A percentile compares a stretch with the other conserved stretches of the same genome.
These are phyloP conservation scores for Metalampra italica DNA, from an alignment of 2,888 invertebrate genomes.

Conservation along the genomic window DNA sequence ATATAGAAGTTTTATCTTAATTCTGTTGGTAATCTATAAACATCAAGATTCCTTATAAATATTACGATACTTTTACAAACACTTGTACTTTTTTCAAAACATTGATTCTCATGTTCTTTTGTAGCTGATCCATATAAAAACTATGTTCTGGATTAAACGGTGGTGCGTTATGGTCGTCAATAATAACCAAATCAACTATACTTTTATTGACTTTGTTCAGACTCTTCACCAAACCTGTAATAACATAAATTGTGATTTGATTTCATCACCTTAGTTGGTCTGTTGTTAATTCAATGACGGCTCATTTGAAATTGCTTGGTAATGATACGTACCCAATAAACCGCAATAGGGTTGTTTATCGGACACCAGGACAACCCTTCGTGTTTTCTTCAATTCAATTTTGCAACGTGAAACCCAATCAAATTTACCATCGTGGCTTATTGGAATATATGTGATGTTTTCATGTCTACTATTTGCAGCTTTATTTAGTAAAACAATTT, in stretches of 20 bases:
- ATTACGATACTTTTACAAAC: no score
- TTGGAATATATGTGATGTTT: conserved; percentile 32
- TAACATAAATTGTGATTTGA: not conserved
- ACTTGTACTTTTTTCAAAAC: conserved; percentile 59
- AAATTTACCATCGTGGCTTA: conserved; percentile 36
- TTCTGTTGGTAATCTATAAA: no score
- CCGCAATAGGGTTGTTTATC: conserved; percentile 43
- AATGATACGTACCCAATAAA: conserved; percentile 31
- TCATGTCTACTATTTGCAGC: conserved; percentile 10
- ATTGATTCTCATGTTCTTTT: conserved; percentile 82
- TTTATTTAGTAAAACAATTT: conserved; percentile 37
- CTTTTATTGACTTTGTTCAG: conserved; percentile 78
- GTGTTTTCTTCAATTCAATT: conserved; percentile 33
- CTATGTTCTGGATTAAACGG: conserved; percentile 63
- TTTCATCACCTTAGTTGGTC: not conserved
- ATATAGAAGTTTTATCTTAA: no score
- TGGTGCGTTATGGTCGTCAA: conserved; percentile 66
- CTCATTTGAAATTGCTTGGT: not conserved
- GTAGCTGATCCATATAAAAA: conserved; percentile 70
- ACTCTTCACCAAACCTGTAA: conserved; percentile 83
- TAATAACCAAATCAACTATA: conserved; percentile 64
- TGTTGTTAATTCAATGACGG: not conserved
- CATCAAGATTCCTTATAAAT: no score
- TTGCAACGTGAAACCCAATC: conserved; percentile 38
- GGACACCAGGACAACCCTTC: conserved; percentile 38